Evolutionary conservation across 2,888 invertebrate species (phyloP).

Genomic region (Cepaea hortensis): DNA sequence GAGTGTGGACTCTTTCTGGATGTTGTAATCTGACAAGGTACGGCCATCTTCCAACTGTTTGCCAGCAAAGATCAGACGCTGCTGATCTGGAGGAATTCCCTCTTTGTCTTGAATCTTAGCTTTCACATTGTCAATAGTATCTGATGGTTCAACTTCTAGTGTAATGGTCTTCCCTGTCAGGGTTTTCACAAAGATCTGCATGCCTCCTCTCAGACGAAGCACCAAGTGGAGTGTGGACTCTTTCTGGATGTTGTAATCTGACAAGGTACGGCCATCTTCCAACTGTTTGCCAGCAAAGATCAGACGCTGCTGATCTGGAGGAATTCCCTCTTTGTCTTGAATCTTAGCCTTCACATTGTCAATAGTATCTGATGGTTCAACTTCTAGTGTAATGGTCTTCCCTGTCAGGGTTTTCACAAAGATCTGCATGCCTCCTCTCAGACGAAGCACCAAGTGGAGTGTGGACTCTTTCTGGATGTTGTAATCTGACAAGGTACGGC

Average conservation of each 20-base stretch:
- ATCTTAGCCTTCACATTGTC: constrained; percentile 48
- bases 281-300: constrained; percentile 97
- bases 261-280: constrained; percentile 94
- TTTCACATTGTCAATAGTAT: no score
- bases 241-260: constrained; percentile 96
- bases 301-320: constrained; percentile 87
- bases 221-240: constrained; percentile 94
- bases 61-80: constrained; percentile 93
- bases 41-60: constrained; percentile 97
- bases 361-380: constrained; percentile 50
- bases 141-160: no score
- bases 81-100: constrained; percentile 81
- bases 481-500: constrained; percentile 92
- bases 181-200: constrained; percentile 85
- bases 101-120: constrained; percentile 48
- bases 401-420: constrained; percentile 51
- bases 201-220: constrained; percentile 86
- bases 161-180: constrained; percentile 61
- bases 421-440: constrained; percentile 50
- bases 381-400: constrained; percentile 50
- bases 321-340: constrained; percentile 46
- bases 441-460: constrained; percentile 82
- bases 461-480: constrained; percentile 97
- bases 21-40: constrained; percentile 92
- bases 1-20: constrained; percentile 83